A percentile compares a stretch with the other conserved stretches of the same genome.
Evolutionary conservation across 2,888 invertebrate genomes (phyloP).

Genomic region (Drosophila kuntzei): DNA sequence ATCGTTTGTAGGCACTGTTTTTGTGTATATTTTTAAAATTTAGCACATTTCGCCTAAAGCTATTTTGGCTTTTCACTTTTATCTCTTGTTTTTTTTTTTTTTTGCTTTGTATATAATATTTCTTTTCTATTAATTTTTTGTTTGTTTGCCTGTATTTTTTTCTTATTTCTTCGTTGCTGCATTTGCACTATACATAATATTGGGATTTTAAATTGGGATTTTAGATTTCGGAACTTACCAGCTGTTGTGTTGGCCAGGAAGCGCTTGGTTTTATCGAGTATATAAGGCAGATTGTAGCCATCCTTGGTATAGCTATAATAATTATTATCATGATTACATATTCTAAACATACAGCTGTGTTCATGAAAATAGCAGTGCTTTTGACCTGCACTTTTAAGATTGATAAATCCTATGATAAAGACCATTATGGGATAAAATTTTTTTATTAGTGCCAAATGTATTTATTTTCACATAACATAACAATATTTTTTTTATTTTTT

Average conservation of each 20-base stretch:
- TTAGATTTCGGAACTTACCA: slow-evolving; percentile 73
- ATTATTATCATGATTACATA: slow-evolving; percentile 14
- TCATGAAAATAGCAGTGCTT: too few species aligned
- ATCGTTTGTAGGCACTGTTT: slow-evolving; percentile 42
- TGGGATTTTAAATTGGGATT: not conserved
- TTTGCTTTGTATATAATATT: slow-evolving; percentile 18
- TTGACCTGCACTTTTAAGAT: too few species aligned
- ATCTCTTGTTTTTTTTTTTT: slow-evolving; percentile 16
- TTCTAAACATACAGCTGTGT: too few species aligned
- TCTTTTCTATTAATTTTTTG: slow-evolving; percentile 23
- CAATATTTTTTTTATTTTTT: too few species aligned
- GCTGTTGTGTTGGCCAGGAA: slow-evolving; percentile 85
- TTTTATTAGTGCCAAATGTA: too few species aligned
- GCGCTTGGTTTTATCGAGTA: slow-evolving; percentile 85
- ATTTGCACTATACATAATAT: slow-evolving; percentile 67
- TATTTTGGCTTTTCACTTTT: slow-evolving; percentile 48
- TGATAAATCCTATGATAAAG: too few species aligned
- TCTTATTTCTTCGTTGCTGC: slow-evolving; percentile 53
- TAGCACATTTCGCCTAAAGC: slow-evolving; percentile 68
- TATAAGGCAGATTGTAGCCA: slow-evolving; percentile 85
- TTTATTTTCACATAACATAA: too few species aligned
- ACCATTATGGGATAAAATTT: too few species aligned
- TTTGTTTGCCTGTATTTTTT: slow-evolving; percentile 41
- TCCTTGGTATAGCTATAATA: slow-evolving; percentile 84
- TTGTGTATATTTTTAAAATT: slow-evolving; percentile 78